Base-by-base conservation (phyloP, 2,888 invertebrate species). In the Prenolepis imparis region DNA sequence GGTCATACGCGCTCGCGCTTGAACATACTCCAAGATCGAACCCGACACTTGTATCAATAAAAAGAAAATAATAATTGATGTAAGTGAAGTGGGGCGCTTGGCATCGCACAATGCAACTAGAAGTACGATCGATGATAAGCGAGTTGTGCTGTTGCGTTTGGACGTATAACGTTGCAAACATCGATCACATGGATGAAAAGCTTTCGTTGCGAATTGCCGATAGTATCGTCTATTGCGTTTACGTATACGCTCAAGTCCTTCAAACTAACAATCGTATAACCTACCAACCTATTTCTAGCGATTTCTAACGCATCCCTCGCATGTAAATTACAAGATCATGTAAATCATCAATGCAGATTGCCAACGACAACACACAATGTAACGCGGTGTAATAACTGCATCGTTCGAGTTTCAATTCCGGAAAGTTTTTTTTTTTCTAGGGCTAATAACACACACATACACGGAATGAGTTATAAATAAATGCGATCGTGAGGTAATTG, bases 1-100 rank as follows among this genome's bases (percentile, higher is more conserved):
- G 81, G 81, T 81, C 77, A 75, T 81, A 59, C 77, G 44, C 67
- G 44, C 67, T 59, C 61, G 73, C 59, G 77, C 77, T 64, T 15
- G 4, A 59, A 55, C 77, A 41, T 48, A 48, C 68, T 63, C 28
- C 59, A 68, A 70, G 44, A 59, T 68, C 55, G 15, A 32, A 39
- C 59, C 24, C 70, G 44, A 70, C 44, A 57, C 67, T 67, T 67
- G 41, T 57, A 61, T 3, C 70, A 48, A 78, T 78, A 59, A 66
- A 32, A 57, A 64, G 55, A 57, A 44, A 67, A 28, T 48, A 48
- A 68, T 32, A 78, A 68, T 70, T 70, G 78, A 44, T 78, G 44
- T 24, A 24, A 24, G 15, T 1, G 15, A 52, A 52, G n/a, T 28
- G 28, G 11, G 11, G 15, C 32, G 44, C 36, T 44, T 24, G 39